phyloP scores from a whole-genome alignment of 2,797 vertebrate genomes.

The Gorsachius magnificus region DNA sequence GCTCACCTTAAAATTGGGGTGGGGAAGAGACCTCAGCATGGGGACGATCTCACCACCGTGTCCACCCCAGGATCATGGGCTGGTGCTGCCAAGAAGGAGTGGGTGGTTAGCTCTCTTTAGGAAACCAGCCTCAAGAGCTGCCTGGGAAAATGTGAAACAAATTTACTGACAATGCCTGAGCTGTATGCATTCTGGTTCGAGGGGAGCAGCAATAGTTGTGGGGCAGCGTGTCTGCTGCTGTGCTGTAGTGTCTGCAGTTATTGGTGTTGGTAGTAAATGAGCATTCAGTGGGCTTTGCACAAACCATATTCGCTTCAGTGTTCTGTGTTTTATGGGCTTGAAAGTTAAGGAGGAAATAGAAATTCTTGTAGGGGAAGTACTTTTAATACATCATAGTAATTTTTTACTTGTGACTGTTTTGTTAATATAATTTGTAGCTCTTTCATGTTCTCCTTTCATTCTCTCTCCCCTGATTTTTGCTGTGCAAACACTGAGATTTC shows the following conservation, averaged over 20 bases:
- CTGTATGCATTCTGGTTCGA: background rate
- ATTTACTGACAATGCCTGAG: background rate
- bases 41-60: background rate
- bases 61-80: background rate
- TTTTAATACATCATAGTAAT: slow-evolving; percentile 12
- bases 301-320: background rate
- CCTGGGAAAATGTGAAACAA: background rate
- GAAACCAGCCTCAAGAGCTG: background rate
- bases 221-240: background rate
- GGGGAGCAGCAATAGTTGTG: background rate
- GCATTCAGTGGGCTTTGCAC: background rate
- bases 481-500: slow-evolving; percentile 20
- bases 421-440: slow-evolving; percentile 41
- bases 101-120: background rate
- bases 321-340: background rate
- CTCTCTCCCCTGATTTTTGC: slow-evolving; percentile 14
- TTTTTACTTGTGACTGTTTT: slow-evolving; percentile 26
- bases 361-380: background rate
- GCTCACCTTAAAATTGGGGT: background rate
- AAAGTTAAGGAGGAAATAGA: slow-evolving; percentile 29
- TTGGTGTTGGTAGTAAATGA: background rate
- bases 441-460: slow-evolving; percentile 30
- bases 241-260: background rate
- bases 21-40: background rate
- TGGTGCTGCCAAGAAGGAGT: background rate